Conservation (phyloP, 2,797 vertebrate species). For the Chaetophractus vellerosus region DNA sequence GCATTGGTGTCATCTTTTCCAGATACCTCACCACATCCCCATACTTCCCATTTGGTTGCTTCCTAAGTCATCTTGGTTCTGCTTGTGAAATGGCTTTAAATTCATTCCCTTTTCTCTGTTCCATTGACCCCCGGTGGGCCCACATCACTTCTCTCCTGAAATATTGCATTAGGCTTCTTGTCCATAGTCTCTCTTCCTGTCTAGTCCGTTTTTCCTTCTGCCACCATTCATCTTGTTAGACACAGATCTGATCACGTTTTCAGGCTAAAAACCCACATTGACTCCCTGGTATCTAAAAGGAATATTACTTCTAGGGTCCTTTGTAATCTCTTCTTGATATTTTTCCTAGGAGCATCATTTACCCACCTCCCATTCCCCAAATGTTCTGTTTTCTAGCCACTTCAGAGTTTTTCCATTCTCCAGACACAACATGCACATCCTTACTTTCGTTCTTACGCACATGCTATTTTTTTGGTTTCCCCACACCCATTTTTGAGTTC, state of each 20-base stretch:
- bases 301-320: not conserved
- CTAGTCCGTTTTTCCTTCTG: not conserved
- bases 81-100: not conserved
- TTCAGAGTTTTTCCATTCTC: not conserved
- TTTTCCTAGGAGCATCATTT: not conserved
- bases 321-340: not conserved
- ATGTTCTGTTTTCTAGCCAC: not conserved
- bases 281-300: not conserved
- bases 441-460: not conserved
- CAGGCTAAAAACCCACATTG: not conserved
- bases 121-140: not conserved
- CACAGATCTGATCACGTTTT: not conserved
- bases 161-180: not conserved
- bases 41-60: not conserved
- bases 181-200: not conserved
- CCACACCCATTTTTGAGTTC: not conserved
- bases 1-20: not conserved
- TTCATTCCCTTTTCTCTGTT: not conserved
- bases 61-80: not conserved
- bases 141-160: not conserved
- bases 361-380: not conserved
- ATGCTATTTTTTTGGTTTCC: not conserved
- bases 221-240: not conserved
- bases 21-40: rapidly evolving
- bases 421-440: too few relatives aligned